Percentiles rank a stretch among this genome's conserved stretches.
These are phyloP conservation scores for Steatornis caripensis DNA, from an alignment of 2,113 vertebrate genomes.

Conservation along the genomic window DNA sequence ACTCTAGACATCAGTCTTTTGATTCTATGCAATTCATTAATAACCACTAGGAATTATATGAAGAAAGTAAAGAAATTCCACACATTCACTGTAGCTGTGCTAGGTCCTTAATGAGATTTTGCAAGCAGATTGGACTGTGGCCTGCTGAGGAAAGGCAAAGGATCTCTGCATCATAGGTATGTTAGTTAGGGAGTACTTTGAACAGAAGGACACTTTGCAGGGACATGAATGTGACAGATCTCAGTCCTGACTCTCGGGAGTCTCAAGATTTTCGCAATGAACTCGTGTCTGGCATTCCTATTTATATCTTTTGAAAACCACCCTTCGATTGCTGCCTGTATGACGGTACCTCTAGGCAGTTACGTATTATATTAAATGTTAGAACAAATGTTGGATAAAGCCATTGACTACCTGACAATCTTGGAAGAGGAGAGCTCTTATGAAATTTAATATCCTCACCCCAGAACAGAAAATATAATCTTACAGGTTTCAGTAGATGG, in stretches of 20 bases:
- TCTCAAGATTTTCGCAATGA: not conserved
- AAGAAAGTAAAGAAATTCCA: not conserved
- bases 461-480: conserved; percentile 47
- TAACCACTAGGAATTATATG: not conserved
- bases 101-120: not conserved
- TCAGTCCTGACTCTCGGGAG: not conserved
- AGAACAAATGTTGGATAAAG: not conserved
- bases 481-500: conserved; percentile 31
- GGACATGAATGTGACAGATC: not conserved
- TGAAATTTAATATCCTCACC: conserved; percentile 18
- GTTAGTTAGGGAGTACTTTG: not conserved
- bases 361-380: not conserved
- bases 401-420: not conserved
- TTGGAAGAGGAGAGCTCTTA: not conserved
- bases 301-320: conserved; percentile 6
- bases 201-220: not conserved
- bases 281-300: not conserved
- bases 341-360: conserved; percentile 1
- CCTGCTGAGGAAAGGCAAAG: not conserved
- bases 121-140: not conserved
- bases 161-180: not conserved
- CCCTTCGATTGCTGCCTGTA: not conserved
- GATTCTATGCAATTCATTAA: not conserved
- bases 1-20: not conserved
- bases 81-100: not conserved